Evolutionary conservation across 2,888 invertebrate species (phyloP).

Genomic region (Invenusta paracnida): DNA sequence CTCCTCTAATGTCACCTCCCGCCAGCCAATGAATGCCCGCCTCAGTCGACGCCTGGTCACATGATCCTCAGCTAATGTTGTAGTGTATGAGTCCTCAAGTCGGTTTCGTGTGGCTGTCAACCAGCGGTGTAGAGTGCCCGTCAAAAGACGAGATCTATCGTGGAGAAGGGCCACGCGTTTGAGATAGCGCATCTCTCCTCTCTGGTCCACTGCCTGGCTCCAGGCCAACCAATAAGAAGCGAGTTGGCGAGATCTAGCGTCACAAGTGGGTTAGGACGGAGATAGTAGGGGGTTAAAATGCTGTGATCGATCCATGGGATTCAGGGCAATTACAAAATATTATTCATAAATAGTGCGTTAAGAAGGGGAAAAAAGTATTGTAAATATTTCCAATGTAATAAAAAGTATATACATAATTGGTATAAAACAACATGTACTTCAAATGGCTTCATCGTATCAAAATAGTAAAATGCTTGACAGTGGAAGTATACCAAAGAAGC

Average conservation of each 20-base stretch:
- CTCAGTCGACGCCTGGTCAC: neutral
- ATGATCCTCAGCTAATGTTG: neutral
- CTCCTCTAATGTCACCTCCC: neutral
- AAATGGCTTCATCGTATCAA: no score
- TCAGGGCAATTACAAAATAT: no score
- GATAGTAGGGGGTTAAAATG: no score
- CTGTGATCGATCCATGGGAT: no score
- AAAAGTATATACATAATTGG: no score
- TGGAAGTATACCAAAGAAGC: no score
- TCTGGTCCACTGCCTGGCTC: neutral
- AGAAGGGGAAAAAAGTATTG: no score
- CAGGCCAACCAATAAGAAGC: neutral
- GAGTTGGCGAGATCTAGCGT: neutral
- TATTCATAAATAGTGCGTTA: no score
- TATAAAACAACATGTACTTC: no score
- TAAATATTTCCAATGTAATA: no score
- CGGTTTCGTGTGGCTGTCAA: neutral
- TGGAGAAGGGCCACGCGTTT: neutral
- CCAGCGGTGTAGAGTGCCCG: neutral
- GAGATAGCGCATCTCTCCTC: neutral
- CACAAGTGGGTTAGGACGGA: no score
- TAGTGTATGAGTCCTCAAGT: neutral
- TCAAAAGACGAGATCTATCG: neutral
- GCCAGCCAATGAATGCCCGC: conserved; percentile 17
- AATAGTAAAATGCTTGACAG: no score